Percentiles rank a stretch among this genome's conserved stretches.
Evolutionary conservation across 2,797 vertebrate species (phyloP).

Genomic region (Spea hammondii): DNA sequence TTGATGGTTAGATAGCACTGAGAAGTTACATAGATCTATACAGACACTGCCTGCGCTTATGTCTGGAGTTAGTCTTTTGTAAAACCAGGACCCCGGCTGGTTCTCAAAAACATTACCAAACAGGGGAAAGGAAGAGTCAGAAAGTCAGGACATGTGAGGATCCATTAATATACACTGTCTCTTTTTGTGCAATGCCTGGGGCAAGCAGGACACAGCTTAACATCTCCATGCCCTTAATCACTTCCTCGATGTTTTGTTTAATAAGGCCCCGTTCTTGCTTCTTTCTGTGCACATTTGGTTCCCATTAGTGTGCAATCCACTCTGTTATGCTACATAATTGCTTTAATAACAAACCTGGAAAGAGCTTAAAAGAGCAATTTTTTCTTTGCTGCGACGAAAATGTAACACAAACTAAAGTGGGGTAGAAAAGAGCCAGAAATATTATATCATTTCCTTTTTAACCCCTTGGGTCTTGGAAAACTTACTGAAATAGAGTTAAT

Average conservation of each 20-base stretch:
- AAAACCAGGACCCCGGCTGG: neutral
- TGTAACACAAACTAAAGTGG: slow-evolving; percentile 63
- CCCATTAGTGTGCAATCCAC: slow-evolving; percentile 73
- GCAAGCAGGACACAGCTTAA: slow-evolving; percentile 76
- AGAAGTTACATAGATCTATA: too few relatives aligned
- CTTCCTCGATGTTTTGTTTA: slow-evolving; percentile 72
- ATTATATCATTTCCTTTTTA: slow-evolving; percentile 40
- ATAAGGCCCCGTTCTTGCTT: slow-evolving; percentile 65
- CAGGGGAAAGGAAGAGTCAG: neutral
- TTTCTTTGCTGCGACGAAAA: slow-evolving; percentile 61
- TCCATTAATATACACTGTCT: slow-evolving; percentile 14
- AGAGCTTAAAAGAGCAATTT: slow-evolving; percentile 77
- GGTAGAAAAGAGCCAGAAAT: slow-evolving; percentile 6
- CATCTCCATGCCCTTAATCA: slow-evolving; percentile 66
- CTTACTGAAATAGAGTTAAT: neutral
- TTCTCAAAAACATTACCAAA: neutral
- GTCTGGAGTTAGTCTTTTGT: neutral
- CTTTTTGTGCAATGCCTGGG: slow-evolving; percentile 73
- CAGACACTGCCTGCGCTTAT: too few relatives aligned
- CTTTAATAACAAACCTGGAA: slow-evolving; percentile 79
- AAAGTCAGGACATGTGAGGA: slow-evolving; percentile 1
- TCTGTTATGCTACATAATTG: slow-evolving; percentile 81
- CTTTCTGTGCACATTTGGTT: slow-evolving; percentile 73
- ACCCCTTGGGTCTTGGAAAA: slow-evolving; percentile 9
- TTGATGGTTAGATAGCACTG: neutral